Percentiles rank a stretch among this genome's conserved stretches.
These are phyloP conservation scores for Sphaerophoria rueppellii DNA, from an alignment of 2,888 invertebrate genomes.

Conservation along the genomic window DNA sequence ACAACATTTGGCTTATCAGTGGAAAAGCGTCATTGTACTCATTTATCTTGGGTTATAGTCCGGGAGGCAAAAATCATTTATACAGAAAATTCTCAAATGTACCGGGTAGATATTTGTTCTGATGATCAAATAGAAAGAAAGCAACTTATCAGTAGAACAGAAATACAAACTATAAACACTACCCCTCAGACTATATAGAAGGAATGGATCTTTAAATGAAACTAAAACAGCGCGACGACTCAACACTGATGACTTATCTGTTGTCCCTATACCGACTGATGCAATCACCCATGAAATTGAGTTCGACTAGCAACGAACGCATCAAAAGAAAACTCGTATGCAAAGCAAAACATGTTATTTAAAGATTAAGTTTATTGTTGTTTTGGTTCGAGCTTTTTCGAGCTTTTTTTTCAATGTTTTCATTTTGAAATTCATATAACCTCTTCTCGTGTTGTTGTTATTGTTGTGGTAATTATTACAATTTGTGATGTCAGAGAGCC, in stretches of 20 bases:
- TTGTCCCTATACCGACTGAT: not conserved
- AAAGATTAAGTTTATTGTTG: slow-evolving; percentile 48
- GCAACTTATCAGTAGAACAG: not conserved
- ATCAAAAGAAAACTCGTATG: not conserved
- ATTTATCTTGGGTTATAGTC: slow-evolving; percentile 6
- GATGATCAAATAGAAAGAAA: not conserved
- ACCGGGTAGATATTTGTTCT: too few relatives aligned
- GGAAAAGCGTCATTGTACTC: slow-evolving; percentile 29
- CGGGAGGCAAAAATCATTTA: not conserved
- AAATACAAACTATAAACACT: not conserved
- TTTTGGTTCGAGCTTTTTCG: slow-evolving; percentile 35
- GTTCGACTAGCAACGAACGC: slow-evolving; percentile 40
- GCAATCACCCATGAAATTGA: slow-evolving; percentile 35
- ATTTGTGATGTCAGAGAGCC: slow-evolving; percentile 60
- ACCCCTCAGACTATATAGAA: not conserved
- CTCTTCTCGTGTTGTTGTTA: not conserved
- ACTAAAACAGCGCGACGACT: not conserved
- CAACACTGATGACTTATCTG: slow-evolving; percentile 18
- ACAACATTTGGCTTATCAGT: slow-evolving; percentile 16
- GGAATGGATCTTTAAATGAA: not conserved
- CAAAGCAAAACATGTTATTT: slow-evolving; percentile 37
- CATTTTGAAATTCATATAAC: not conserved
- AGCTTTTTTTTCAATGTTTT: slow-evolving; percentile 2
- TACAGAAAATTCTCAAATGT: too few relatives aligned
- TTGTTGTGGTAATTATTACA: not conserved